Percentiles rank a stretch among this genome's conserved stretches.
Evolutionary conservation across 1,140 invertebrate species (phyloP).

Genomic region (Spodoptera litura): DNA sequence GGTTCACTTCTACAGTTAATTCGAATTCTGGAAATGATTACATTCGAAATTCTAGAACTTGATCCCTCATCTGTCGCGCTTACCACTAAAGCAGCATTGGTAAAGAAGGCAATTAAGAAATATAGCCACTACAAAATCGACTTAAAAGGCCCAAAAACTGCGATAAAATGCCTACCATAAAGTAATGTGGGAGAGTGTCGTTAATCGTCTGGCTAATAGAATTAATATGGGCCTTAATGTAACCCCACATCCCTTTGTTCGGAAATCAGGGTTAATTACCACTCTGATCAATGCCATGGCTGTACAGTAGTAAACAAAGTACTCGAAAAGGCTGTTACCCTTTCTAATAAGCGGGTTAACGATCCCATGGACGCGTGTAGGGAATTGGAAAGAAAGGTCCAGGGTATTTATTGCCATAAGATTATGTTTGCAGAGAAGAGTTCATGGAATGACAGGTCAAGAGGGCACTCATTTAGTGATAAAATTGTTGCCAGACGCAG

Average conservation of each 20-base stretch:
- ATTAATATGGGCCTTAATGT: constrained; percentile 19
- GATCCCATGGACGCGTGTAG: not conserved
- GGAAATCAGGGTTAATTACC: constrained; percentile 44
- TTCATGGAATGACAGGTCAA: too few species aligned
- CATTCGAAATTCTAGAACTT: too few species aligned
- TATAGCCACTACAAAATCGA: not conserved
- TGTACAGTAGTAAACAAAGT: constrained; percentile 31
- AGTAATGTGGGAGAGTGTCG: not conserved
- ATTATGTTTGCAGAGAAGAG: not conserved
- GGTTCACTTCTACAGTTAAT: too few species aligned
- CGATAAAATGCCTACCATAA: not conserved
- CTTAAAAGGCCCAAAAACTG: not conserved
- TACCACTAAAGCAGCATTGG: too few species aligned
- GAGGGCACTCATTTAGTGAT: too few species aligned
- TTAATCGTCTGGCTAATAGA: constrained; percentile 8
- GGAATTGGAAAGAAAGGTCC: not conserved
- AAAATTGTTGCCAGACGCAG: too few species aligned
- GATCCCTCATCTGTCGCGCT: too few species aligned
- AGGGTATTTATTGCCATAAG: not conserved
- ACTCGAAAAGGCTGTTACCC: constrained; percentile 29
- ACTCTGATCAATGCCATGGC: constrained; percentile 17
- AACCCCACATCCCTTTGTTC: constrained; percentile 1
- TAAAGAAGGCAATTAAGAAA: too few species aligned
- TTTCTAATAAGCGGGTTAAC: constrained; percentile 38
- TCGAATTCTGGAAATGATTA: too few species aligned